phyloP scores from a whole-genome alignment of 2,888 invertebrate species.

The Mythimna impura region DNA sequence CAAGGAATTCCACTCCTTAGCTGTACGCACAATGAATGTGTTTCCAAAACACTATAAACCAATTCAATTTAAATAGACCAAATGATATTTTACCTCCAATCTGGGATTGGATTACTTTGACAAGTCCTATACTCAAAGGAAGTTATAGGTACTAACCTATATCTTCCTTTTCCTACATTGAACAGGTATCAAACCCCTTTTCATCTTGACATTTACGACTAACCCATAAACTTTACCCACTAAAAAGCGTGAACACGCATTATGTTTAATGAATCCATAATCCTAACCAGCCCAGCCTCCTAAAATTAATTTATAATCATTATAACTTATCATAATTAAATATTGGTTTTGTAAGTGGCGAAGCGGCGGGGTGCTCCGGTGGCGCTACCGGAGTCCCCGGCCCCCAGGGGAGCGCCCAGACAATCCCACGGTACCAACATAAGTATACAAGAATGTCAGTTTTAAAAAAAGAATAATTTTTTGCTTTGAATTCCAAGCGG shows the following conservation, averaged over 20 bases:
- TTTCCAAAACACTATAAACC: too few relatives aligned
- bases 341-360: conserved; percentile 75
- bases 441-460: conserved; percentile 67
- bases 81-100: neutral
- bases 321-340: conserved; percentile 72
- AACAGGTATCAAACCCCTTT: conserved; percentile 34
- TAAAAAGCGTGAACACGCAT: conserved; percentile 56
- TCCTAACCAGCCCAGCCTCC: conserved; percentile 43
- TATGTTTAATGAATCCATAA: conserved; percentile 60
- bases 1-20: too few relatives aligned
- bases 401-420: conserved; percentile 64
- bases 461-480: conserved; percentile 64
- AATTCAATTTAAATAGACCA: too few relatives aligned
- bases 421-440: conserved; percentile 70
- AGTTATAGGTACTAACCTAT: neutral
- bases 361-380: conserved; percentile 72
- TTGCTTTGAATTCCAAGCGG: conserved; percentile 69
- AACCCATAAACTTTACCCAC: conserved; percentile 40
- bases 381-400: conserved; percentile 74
- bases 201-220: conserved; percentile 41
- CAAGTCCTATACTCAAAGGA: neutral
- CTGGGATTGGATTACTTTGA: neutral
- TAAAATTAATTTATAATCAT: conserved; percentile 72
- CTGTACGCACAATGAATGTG: too few relatives aligned
- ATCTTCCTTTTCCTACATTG: neutral